Conservation (phyloP, 1,140 invertebrate species). For the Aphidius gifuensis region DNA sequence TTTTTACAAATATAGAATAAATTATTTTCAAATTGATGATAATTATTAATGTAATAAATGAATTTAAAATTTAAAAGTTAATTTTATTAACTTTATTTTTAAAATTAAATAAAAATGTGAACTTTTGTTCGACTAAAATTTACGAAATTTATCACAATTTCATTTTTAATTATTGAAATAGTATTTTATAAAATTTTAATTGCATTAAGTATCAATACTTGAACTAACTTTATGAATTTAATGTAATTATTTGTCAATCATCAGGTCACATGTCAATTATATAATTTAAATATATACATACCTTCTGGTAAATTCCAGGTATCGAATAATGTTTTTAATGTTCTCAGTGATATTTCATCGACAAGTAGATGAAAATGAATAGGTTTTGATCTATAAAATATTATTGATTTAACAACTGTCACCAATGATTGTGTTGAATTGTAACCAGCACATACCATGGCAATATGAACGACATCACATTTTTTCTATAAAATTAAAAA, state of each 20-base stretch:
- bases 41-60: no score
- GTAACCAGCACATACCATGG: constrained; percentile 86
- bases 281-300: constrained; percentile 44
- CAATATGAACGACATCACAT: constrained; percentile 84
- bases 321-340: constrained; percentile 75
- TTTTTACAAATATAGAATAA: no score
- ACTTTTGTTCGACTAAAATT: no score
- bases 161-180: no score
- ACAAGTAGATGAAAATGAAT: constrained; percentile 87
- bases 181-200: no score
- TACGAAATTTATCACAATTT: no score
- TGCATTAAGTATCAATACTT: no score
- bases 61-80: constrained; percentile 8
- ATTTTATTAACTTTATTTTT: no score
- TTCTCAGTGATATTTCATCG: constrained; percentile 72
- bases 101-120: no score
- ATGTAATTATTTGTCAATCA: background rate
- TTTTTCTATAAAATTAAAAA: constrained; percentile 49
- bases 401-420: constrained; percentile 83
- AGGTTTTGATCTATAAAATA: constrained; percentile 84
- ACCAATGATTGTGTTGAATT: constrained; percentile 82
- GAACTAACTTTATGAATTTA: no score
- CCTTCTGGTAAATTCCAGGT: constrained; percentile 86
- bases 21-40: no score
- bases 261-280: constrained; percentile 21